Base-by-base conservation (phyloP, 92 coral and sea anemone genomes). In the Epizoanthus stellaris region DNA sequence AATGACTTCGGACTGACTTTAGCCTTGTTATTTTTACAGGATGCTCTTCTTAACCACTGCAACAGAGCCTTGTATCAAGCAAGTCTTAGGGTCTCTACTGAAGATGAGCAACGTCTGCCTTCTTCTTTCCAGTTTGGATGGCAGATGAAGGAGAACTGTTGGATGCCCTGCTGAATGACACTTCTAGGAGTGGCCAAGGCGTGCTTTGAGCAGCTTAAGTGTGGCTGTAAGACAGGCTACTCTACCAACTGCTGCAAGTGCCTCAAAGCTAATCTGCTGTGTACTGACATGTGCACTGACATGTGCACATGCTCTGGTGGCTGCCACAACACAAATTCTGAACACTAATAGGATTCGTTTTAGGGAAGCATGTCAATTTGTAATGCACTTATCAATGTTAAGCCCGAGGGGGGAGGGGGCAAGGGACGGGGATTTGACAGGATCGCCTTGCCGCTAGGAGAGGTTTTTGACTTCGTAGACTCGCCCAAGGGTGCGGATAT, bases 31-130 rank as follows among this genome's bases (percentile, higher is more conserved):
- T 23, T 23, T 23, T 23, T 23, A 23, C 25, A 23, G 25, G 25
- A 23, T 23, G 25, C 25, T 23, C 25, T 13, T 45, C 87, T 83
- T 16, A 59, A 83, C 57, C 85, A 70, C 12, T 14, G 66, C 57
- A 70, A 66, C 69, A 47, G 73, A 73, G 60, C 70, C 36, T 11
- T 73, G 25, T 84, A 67, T 60, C 87, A 73, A 47, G 71, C 87
- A 21, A 61, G 66, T 56, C 25, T 84, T 25, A 72, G 82, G 81
- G 30, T 75, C 39, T 75, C 67, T 30, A 53, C 9, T 75, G 80
- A 56, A 45, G 80, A 52, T n/a, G 16, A 75, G 25, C 80, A 75
- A 53, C 34, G 58, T 12, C 62, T 56, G 58, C 67, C 80, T 3
- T 30, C 58, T 75, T 45, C 80, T n/a, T 53, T 4, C 25, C 40